These are phyloP conservation scores for Pyxicephalus adspersus DNA, from an alignment of 2,113 vertebrate genomes.

Conservation along the genomic window DNA sequence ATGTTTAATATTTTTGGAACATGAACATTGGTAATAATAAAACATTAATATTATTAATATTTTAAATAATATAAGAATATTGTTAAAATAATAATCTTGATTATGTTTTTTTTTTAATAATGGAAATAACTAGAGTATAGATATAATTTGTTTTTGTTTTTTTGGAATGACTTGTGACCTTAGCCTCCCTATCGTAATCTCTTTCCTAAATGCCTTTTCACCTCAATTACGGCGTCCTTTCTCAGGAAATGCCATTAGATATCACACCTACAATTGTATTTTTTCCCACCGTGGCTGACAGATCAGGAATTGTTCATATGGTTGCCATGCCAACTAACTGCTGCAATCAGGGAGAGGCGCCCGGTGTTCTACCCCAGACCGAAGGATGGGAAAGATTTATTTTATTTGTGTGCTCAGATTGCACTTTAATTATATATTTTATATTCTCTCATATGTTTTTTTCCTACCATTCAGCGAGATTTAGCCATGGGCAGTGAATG, in stretches of 20 bases:
- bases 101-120: not conserved
- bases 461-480: conserved; percentile 15
- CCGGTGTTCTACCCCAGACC: not conserved
- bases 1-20: too few species aligned
- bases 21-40: too few species aligned
- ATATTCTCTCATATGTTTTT: conserved; percentile 22
- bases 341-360: conserved; percentile 41
- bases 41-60: too few species aligned
- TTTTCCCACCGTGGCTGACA: conserved; percentile 30
- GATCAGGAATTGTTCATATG: conserved; percentile 38
- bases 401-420: conserved; percentile 38
- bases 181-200: not conserved
- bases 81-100: not conserved
- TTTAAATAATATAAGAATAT: too few species aligned
- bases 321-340: conserved; percentile 54
- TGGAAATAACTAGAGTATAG: too few species aligned
- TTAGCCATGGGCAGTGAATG: conserved; percentile 24
- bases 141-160: not conserved
- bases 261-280: conserved; percentile 38
- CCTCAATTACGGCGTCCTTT: not conserved
- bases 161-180: not conserved
- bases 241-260: conserved; percentile 8
- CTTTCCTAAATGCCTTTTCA: not conserved
- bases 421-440: conserved; percentile 36
- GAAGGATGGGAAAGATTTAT: conserved; percentile 18